Percentiles rank a stretch among this genome's conserved stretches.
Evolutionary conservation across 2,797 vertebrate genomes (phyloP).

Genomic region (Arnoldichthys spilopterus): DNA sequence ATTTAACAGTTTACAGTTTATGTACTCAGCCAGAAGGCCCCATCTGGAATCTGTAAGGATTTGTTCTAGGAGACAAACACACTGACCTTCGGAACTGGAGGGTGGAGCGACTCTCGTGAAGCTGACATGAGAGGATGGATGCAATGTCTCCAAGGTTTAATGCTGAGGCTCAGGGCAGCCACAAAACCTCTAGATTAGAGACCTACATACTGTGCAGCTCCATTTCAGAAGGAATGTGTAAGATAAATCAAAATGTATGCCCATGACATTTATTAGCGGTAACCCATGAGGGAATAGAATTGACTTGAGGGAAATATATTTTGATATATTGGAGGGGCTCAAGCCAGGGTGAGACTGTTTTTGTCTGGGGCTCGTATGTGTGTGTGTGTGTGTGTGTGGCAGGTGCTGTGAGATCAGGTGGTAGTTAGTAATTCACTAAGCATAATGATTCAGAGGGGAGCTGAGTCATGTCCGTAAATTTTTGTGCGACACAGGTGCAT

Average conservation of each 20-base stretch:
- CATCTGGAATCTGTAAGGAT: conserved; percentile 24
- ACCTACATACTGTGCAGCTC: conserved; percentile 17
- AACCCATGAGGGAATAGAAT: conserved; percentile 42
- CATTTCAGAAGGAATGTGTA: conserved; percentile 41
- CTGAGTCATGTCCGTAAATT: conserved; percentile 36
- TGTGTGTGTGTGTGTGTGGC: conserved; percentile 27
- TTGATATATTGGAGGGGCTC: conserved; percentile 43
- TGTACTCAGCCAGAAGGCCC: conserved; percentile 3
- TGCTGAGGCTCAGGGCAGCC: conserved; percentile 18
- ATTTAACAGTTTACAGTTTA: conserved; percentile 22
- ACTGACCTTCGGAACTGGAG: not conserved
- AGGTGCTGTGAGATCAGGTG: conserved; percentile 49
- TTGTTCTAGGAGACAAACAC: conserved; percentile 6
- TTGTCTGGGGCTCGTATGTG: conserved; percentile 15
- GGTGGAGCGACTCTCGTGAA: conserved; percentile 1
- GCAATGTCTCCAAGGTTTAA: conserved; percentile 36
- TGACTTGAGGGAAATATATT: conserved; percentile 48
- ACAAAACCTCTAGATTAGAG: conserved; percentile 39
- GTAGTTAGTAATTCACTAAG: conserved; percentile 37
- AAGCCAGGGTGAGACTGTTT: conserved; percentile 3
- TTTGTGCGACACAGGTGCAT: conserved; percentile 16
- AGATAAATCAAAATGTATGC: conserved; percentile 50
- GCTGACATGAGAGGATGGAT: conserved; percentile 6
- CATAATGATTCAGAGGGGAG: conserved; percentile 39
- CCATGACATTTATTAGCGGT: conserved; percentile 51